phyloP scores from a whole-genome alignment of 2,888 invertebrate genomes.

The Timandra comae region DNA sequence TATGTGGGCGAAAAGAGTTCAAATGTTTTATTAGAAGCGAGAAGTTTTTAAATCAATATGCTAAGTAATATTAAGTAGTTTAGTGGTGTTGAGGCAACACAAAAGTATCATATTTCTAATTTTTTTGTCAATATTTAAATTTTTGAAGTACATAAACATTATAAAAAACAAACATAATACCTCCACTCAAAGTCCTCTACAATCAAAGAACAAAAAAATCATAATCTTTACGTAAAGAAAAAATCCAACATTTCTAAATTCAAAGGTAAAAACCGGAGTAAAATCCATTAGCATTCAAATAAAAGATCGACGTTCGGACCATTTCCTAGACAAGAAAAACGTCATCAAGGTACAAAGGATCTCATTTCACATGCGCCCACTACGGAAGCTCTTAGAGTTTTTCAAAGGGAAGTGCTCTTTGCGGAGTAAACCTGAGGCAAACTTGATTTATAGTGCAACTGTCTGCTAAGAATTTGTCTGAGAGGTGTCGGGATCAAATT shows the following conservation, averaged over 20 bases:
- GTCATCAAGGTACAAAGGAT: conserved; percentile 41
- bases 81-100: too few species aligned
- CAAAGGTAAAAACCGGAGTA: background rate
- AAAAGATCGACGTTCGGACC: conserved; percentile 24
- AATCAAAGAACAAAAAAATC: too few species aligned
- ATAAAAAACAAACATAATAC: background rate
- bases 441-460: conserved; percentile 54
- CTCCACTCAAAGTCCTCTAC: background rate
- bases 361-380: conserved; percentile 39
- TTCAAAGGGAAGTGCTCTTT: conserved; percentile 44
- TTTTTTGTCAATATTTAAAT: background rate
- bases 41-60: too few species aligned
- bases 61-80: too few species aligned
- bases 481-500: conserved; percentile 26
- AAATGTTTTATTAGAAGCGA: too few species aligned
- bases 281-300: conserved; percentile 19
- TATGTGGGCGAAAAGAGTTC: too few species aligned
- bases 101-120: too few species aligned
- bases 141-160: background rate
- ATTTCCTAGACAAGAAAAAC: conserved; percentile 33
- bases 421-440: conserved; percentile 21
- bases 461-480: conserved; percentile 35
- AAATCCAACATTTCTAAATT: background rate
- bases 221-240: too few species aligned
- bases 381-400: conserved; percentile 49